Conservation (phyloP, 2,113 vertebrate species). For the Dasyprocta punctata region DNA sequence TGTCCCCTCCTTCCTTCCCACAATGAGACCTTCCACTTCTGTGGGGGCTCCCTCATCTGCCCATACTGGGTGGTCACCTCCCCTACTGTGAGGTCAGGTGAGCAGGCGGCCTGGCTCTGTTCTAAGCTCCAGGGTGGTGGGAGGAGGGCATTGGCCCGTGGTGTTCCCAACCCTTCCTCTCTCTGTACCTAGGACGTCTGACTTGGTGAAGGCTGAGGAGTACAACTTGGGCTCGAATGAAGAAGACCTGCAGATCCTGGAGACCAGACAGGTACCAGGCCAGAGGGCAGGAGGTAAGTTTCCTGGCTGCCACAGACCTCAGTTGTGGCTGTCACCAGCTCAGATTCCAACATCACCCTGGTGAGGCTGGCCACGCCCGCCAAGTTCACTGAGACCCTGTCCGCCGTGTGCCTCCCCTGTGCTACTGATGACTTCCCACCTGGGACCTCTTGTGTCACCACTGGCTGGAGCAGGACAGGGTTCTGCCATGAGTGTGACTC, state of each 20-base stretch:
- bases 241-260: slow-evolving; percentile 86
- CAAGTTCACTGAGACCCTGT: slow-evolving; percentile 76
- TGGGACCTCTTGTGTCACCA: slow-evolving; percentile 87
- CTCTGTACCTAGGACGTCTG: slow-evolving; percentile 81
- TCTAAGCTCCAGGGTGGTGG: fast-evolving
- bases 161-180: neutral
- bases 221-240: slow-evolving; percentile 86
- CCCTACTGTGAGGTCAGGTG: slow-evolving; percentile 86
- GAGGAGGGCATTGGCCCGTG: neutral
- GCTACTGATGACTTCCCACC: slow-evolving; percentile 82
- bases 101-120: neutral
- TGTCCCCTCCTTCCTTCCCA: slow-evolving; percentile 47
- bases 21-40: slow-evolving; percentile 91
- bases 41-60: slow-evolving; percentile 90
- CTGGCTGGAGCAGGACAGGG: slow-evolving; percentile 89
- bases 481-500: slow-evolving; percentile 73
- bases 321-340: slow-evolving; percentile 81
- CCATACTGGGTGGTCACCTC: slow-evolving; percentile 90
- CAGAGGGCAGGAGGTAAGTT: neutral
- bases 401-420: slow-evolving; percentile 88
- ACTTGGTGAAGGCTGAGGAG: slow-evolving; percentile 90
- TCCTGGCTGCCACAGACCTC: neutral
- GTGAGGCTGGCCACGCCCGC: slow-evolving; percentile 88
- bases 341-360: slow-evolving; percentile 87
- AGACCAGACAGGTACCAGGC: slow-evolving; percentile 84